Percentiles rank a stretch among this genome's conserved stretches.
These are phyloP conservation scores for Chaetura pelagica DNA, from an alignment of 2,113 vertebrate species.

Conservation along the genomic window DNA sequence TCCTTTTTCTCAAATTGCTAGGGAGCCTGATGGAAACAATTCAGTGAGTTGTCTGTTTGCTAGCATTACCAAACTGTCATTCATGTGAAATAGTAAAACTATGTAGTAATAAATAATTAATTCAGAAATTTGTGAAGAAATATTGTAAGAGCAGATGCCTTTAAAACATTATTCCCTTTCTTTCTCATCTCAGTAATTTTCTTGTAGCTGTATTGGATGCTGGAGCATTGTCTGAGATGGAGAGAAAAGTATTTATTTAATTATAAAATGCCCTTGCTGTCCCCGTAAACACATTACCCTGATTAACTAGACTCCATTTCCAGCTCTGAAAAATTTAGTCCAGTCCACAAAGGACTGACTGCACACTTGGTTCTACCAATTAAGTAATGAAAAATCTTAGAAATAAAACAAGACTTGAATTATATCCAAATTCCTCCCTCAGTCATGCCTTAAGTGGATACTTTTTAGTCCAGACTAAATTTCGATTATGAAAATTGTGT, in stretches of 20 bases:
- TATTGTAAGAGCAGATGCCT: neutral
- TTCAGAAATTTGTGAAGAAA: neutral
- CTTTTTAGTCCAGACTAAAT: neutral
- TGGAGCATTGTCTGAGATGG: neutral
- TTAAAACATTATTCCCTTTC: neutral
- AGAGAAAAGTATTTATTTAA: neutral
- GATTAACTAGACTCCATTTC: neutral
- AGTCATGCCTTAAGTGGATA: neutral
- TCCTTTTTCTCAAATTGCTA: neutral
- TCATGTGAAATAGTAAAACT: neutral
- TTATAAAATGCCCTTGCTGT: neutral
- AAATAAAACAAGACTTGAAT: neutral
- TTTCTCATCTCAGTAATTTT: neutral
- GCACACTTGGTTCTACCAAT: neutral
- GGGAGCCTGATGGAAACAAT: neutral
- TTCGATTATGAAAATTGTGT: constrained; percentile 29
- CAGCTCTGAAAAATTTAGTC: neutral
- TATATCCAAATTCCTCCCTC: neutral
- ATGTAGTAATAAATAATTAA: neutral
- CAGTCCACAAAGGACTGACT: neutral
- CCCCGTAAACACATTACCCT: neutral
- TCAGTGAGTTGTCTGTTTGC: neutral
- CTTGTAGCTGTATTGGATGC: neutral
- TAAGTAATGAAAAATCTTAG: neutral
- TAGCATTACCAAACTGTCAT: neutral